These are phyloP conservation scores for Tachina lurida DNA, from an alignment of 2,888 invertebrate genomes.

Conservation along the genomic window DNA sequence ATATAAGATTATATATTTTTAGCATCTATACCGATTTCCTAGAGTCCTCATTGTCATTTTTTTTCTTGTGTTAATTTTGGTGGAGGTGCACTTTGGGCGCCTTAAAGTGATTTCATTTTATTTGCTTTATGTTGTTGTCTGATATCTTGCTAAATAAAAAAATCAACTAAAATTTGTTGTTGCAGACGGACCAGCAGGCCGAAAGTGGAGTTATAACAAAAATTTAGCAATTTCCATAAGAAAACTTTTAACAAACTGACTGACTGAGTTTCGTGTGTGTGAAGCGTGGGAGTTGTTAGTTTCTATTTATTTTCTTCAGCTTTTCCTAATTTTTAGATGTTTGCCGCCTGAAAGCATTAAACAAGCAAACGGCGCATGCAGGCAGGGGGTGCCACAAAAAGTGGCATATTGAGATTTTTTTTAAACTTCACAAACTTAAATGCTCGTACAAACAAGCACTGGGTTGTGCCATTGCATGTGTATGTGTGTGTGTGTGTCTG, in stretches of 20 bases:
- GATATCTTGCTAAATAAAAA: slow-evolving; percentile 49
- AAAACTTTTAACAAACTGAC: slow-evolving; percentile 10
- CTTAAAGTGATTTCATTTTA: slow-evolving; percentile 65
- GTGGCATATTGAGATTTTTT: slow-evolving; percentile 36
- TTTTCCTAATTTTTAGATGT: slow-evolving; percentile 61
- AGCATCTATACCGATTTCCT: neutral
- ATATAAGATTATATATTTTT: neutral
- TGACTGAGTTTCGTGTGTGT: slow-evolving; percentile 35
- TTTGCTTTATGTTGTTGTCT: slow-evolving; percentile 38
- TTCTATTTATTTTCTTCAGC: slow-evolving; percentile 55
- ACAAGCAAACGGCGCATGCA: neutral
- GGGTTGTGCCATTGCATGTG: neutral
- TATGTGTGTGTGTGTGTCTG: neutral
- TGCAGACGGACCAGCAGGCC: slow-evolving; percentile 7
- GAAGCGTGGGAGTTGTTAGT: slow-evolving; percentile 64
- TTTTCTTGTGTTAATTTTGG: slow-evolving; percentile 21
- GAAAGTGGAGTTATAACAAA: slow-evolving; percentile 33
- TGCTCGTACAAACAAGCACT: neutral
- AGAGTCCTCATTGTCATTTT: neutral
- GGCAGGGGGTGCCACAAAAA: slow-evolving; percentile 19
- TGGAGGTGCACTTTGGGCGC: slow-evolving; percentile 66
- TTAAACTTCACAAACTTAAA: slow-evolving; percentile 1
- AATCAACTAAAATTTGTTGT: slow-evolving; percentile 29
- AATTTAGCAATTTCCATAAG: slow-evolving; percentile 57
- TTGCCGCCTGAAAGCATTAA: slow-evolving; percentile 53